phyloP scores from a whole-genome alignment of 2,888 invertebrate species.

The Lacanobia oleracea region DNA sequence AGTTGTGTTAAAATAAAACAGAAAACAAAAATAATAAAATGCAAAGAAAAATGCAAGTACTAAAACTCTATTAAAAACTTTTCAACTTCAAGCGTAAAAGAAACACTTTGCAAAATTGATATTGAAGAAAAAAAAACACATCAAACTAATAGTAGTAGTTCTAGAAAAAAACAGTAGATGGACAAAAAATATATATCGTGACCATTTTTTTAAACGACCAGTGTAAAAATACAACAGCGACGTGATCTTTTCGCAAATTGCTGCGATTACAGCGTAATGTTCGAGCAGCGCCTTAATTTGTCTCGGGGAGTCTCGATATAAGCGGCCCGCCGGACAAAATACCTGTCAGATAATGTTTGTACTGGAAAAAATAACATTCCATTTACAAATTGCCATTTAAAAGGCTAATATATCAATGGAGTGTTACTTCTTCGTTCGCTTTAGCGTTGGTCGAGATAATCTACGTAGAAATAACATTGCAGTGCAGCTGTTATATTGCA shows the following conservation, averaged over 20 bases:
- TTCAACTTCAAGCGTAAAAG: constrained; percentile 24
- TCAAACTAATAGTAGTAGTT: constrained; percentile 33
- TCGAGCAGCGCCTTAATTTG: constrained; percentile 70
- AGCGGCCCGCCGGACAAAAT: constrained; percentile 72
- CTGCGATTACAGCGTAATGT: constrained; percentile 73
- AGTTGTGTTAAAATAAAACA: not conserved
- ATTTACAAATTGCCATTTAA: constrained; percentile 56
- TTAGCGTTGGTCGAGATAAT: not conserved
- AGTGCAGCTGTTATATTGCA: constrained; percentile 19
- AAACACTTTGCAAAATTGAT: constrained; percentile 50
- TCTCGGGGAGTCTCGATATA: constrained; percentile 71
- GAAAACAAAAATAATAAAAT: constrained; percentile 1
- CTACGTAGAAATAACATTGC: constrained; percentile 27
- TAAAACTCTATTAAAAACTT: constrained; percentile 16
- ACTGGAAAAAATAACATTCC: constrained; percentile 57
- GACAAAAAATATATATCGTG: constrained; percentile 58
- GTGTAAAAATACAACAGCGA: constrained; percentile 72
- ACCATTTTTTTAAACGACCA: constrained; percentile 73
- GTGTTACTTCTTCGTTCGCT: constrained; percentile 21
- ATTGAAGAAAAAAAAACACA: constrained; percentile 49
- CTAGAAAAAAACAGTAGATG: constrained; percentile 34
- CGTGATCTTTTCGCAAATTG: constrained; percentile 79
- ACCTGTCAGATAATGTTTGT: constrained; percentile 74
- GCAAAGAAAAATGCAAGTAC: constrained; percentile 16
- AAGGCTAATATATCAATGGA: constrained; percentile 54